Percentiles rank a stretch among this genome's conserved stretches.
Evolutionary conservation across 2,797 vertebrate species (phyloP).

Genomic region (Melanotaenia trifasciata): DNA sequence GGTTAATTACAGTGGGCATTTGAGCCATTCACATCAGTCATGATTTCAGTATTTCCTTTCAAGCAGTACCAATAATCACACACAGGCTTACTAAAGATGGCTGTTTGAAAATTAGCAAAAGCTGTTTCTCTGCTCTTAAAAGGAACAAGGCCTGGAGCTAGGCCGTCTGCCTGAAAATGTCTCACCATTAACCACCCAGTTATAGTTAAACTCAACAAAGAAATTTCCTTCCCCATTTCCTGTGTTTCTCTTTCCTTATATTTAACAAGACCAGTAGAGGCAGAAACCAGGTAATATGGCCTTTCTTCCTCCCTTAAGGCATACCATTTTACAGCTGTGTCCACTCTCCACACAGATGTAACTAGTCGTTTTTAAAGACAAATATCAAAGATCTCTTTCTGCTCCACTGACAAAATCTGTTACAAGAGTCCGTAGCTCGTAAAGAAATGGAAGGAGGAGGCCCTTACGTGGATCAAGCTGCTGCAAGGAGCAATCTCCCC

Average conservation of each 20-base stretch:
- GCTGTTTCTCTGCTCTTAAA: constrained; percentile 51
- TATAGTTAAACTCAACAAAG: constrained; percentile 49
- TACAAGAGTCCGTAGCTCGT: constrained; percentile 60
- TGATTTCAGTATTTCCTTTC: constrained; percentile 43
- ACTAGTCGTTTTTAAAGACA: constrained; percentile 60
- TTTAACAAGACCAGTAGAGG: constrained; percentile 60
- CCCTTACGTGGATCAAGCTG: constrained; percentile 49
- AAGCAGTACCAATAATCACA: constrained; percentile 54
- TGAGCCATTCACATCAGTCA: constrained; percentile 46
- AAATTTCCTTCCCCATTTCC: constrained; percentile 25
- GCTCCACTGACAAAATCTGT: constrained; percentile 65
- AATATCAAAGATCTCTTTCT: constrained; percentile 76
- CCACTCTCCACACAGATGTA: constrained; percentile 63
- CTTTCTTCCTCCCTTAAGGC: constrained; percentile 50
- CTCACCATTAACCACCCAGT: constrained; percentile 37
- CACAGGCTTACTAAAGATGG: constrained; percentile 24
- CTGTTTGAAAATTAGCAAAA: constrained; percentile 58
- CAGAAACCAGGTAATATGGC: constrained; percentile 67
- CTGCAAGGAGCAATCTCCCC: constrained; percentile 34
- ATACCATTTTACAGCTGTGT: constrained; percentile 53
- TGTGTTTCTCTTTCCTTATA: constrained; percentile 44
- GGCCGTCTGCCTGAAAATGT: constrained; percentile 26
- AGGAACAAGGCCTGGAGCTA: constrained; percentile 40
- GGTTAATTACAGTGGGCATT: constrained; percentile 64
- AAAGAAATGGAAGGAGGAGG: constrained; percentile 57